Evolutionary conservation across 1,140 invertebrate species (phyloP).

Genomic region (Drosophila lini): DNA sequence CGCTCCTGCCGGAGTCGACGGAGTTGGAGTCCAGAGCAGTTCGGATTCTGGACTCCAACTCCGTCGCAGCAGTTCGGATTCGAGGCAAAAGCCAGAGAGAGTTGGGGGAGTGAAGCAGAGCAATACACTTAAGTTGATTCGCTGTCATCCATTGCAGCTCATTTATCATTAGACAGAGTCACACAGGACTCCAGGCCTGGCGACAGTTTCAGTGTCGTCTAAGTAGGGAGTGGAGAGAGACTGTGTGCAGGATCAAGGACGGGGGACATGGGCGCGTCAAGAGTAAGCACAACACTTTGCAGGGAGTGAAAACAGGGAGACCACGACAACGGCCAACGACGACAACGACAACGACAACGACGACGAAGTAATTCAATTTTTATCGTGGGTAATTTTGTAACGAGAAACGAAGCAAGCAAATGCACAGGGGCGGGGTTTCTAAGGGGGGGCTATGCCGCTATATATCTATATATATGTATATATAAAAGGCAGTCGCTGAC

Average conservation of each 20-base stretch:
- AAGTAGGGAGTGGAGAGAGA: slow-evolving; percentile 41
- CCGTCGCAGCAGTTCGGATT: slow-evolving; percentile 4
- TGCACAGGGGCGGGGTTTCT: slow-evolving; percentile 39
- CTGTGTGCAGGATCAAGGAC: slow-evolving; percentile 8
- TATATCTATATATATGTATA: background rate
- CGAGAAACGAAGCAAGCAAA: slow-evolving; percentile 78
- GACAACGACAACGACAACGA: slow-evolving; percentile 34
- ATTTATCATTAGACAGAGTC: slow-evolving; percentile 83
- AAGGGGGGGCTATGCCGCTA: background rate
- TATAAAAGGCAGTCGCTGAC: slow-evolving; percentile 33
- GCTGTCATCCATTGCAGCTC: slow-evolving; percentile 84
- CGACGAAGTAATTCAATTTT: slow-evolving; percentile 84
- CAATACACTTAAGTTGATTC: slow-evolving; percentile 84
- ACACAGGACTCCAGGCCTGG: slow-evolving; percentile 62
- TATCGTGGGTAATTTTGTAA: slow-evolving; percentile 84
- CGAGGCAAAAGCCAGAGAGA: background rate
- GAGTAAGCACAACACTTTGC: slow-evolving; percentile 76
- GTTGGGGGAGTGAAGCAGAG: slow-evolving; percentile 71
- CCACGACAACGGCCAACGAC: slow-evolving; percentile 14
- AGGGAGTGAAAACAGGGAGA: slow-evolving; percentile 36
- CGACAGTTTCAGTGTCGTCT: slow-evolving; percentile 76
- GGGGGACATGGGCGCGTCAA: slow-evolving; percentile 67
- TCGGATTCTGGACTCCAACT: too few species aligned
- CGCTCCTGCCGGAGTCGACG: background rate
- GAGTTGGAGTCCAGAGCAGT: background rate